These are phyloP conservation scores for Hemistola chrysoprasaria DNA, from an alignment of 2,888 invertebrate genomes.

Conservation along the genomic window DNA sequence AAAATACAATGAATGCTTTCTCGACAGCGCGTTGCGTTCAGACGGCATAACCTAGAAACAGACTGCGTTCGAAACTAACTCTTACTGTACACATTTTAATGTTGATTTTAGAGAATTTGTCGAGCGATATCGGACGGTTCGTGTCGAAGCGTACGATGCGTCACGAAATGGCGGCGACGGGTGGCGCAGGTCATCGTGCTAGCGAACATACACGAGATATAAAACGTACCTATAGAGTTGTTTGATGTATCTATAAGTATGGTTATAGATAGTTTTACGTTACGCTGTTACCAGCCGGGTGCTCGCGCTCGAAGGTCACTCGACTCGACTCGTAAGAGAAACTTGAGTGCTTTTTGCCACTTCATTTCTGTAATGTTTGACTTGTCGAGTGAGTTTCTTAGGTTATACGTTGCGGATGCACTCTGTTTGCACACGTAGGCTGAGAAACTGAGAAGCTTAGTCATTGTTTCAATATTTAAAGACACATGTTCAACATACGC, in stretches of 20 bases:
- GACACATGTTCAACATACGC: too few relatives aligned
- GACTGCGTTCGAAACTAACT: conserved; percentile 27
- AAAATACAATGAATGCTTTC: conserved; percentile 74
- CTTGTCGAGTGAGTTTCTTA: conserved; percentile 19
- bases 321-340: conserved; percentile 38
- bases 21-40: conserved; percentile 37
- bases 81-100: conserved; percentile 32
- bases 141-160: conserved; percentile 49
- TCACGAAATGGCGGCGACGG: conserved; percentile 59
- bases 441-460: background rate
- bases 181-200: conserved; percentile 74
- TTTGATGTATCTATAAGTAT: conserved; percentile 54
- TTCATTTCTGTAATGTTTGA: conserved; percentile 28
- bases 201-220: conserved; percentile 44
- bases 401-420: conserved; percentile 10
- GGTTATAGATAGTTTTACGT: conserved; percentile 51
- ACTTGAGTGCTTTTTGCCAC: conserved; percentile 27
- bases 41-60: conserved; percentile 41
- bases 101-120: conserved; percentile 31
- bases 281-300: conserved; percentile 72
- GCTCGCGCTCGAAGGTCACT: conserved; percentile 69
- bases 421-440: conserved; percentile 2
- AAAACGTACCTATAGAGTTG: conserved; percentile 45
- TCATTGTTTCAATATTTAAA: too few relatives aligned
- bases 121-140: conserved; percentile 45